Conservation (phyloP, 2,888 invertebrate genomes). For the Volucella inflata region DNA sequence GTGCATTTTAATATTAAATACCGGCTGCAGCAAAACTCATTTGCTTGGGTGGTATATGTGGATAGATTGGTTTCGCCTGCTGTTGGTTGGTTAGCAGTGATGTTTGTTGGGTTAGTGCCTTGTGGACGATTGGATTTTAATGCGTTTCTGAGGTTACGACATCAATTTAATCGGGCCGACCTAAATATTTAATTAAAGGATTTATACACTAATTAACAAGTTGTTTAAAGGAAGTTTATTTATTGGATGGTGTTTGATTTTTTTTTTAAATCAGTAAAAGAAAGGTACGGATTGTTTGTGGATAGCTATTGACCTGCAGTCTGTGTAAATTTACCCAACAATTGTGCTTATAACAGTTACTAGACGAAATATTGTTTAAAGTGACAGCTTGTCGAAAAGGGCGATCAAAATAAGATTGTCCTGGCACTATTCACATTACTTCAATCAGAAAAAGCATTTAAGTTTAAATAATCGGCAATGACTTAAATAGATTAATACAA, state of each 20-base stretch:
- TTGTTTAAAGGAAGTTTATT: conserved; percentile 5
- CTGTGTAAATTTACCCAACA: too few relatives aligned
- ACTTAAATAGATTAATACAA: too few relatives aligned
- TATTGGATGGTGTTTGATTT: conserved; percentile 1
- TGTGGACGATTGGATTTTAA: conserved; percentile 70
- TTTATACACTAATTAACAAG: conserved; percentile 29
- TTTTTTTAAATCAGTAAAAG: not conserved
- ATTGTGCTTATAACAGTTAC: too few relatives aligned
- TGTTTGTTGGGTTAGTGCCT: conserved; percentile 12
- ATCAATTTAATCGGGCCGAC: conserved; percentile 23
- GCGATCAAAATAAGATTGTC: too few relatives aligned
- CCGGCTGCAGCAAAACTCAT: conserved; percentile 19
- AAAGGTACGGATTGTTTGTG: not conserved
- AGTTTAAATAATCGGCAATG: too few relatives aligned
- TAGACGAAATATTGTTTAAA: too few relatives aligned
- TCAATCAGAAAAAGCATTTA: too few relatives aligned
- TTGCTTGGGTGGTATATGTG: not conserved
- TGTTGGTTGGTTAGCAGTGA: not conserved
- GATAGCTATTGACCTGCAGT: too few relatives aligned
- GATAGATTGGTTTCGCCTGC: not conserved
- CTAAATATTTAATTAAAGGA: conserved; percentile 42
- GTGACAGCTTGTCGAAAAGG: too few relatives aligned
- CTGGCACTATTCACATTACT: too few relatives aligned
- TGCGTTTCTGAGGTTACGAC: conserved; percentile 60
- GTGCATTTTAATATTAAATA: conserved; percentile 72